Evolutionary conservation across 2,888 invertebrate genomes (phyloP), one percentile per base, ranked within the genome.

Genomic region (Polyploca ridens): DNA sequence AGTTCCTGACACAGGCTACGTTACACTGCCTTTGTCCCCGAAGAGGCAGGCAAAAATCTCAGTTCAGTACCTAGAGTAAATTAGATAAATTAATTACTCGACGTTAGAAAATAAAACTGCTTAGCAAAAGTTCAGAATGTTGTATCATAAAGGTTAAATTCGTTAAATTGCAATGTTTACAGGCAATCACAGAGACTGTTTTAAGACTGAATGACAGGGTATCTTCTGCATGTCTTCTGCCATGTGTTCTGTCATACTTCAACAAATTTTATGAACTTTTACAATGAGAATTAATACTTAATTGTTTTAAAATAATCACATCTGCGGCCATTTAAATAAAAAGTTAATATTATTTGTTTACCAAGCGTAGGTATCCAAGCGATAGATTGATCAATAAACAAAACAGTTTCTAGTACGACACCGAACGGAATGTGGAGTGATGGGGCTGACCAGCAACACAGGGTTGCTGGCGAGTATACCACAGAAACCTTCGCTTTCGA

Each of bases 391-490:
- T 93, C 92, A 81, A 93, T 92, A 86, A 63, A 65, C 11, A 61
- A 58, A 41, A 64, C 66, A 64, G 60, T 46, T n/a, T 11, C 11
- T 62, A 33, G n/a, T 27, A 27, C 63, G 27, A 59, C 63, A 46
- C n/a, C 11, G 41, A 57, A 64, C 61, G 62, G 63, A 57, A 73
- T 66, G 66, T 69, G 66, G 69, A 68, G 67, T 62, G 76, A 96
- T 96, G 96, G 94, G 94, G 58, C 79, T 95, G 13, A 94, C 95
- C 14, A 96, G 96, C 79, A 95, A 95, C 83, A 96, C 96, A 4
- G 96, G 96, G 0, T 87, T 96, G 66, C 82, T 96, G 67, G 95
- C 96, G 5, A 95, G 95, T 70, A 85, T 94, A 83, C 63, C 94
- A 81, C 77, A 95, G 86, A 96, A 95, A 79, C 84, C 87, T 57